Conservation (phyloP, 2,888 invertebrate genomes). For the Drosophila maculinotata region DNA sequence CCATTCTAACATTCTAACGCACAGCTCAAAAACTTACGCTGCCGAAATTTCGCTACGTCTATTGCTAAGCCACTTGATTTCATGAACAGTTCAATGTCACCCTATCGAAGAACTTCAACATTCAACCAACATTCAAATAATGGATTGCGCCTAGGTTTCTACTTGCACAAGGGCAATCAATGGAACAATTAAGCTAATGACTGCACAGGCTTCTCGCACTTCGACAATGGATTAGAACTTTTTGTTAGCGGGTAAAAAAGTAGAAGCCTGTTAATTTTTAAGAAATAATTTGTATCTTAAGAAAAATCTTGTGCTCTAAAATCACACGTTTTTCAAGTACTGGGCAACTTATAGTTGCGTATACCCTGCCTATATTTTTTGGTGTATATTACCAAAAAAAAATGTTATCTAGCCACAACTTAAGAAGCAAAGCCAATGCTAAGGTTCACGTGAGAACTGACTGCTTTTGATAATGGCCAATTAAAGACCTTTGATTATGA, state of each 20-base stretch:
- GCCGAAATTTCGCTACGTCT: slow-evolving; percentile 11
- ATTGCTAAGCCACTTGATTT: slow-evolving; percentile 26
- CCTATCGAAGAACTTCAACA: slow-evolving; percentile 24
- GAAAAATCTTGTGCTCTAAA: background rate
- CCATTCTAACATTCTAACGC: slow-evolving; percentile 8
- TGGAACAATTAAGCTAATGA: slow-evolving; percentile 37
- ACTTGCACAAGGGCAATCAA: slow-evolving; percentile 26
- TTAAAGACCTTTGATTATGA: slow-evolving; percentile 49
- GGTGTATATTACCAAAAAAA: slow-evolving; percentile 4
- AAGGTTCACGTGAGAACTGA: slow-evolving; percentile 55
- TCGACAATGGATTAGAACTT: slow-evolving; percentile 17
- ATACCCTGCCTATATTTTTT: slow-evolving; percentile 1
- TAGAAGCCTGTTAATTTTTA: background rate
- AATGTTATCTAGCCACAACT: slow-evolving; percentile 20
- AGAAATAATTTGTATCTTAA: background rate
- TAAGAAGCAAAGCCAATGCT: slow-evolving; percentile 6
- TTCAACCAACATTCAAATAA: slow-evolving; percentile 4
- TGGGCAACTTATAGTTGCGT: background rate
- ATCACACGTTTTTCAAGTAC: background rate
- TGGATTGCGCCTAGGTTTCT: background rate
- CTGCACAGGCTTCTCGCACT: too few relatives aligned
- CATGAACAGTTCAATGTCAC: slow-evolving; percentile 29
- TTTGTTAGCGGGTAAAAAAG: slow-evolving; percentile 6
- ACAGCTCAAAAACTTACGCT: slow-evolving; percentile 11
- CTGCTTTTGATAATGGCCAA: slow-evolving; percentile 62